phyloP scores from a whole-genome alignment of 2,797 vertebrate genomes.

The Anisognathus igniventris region DNA sequence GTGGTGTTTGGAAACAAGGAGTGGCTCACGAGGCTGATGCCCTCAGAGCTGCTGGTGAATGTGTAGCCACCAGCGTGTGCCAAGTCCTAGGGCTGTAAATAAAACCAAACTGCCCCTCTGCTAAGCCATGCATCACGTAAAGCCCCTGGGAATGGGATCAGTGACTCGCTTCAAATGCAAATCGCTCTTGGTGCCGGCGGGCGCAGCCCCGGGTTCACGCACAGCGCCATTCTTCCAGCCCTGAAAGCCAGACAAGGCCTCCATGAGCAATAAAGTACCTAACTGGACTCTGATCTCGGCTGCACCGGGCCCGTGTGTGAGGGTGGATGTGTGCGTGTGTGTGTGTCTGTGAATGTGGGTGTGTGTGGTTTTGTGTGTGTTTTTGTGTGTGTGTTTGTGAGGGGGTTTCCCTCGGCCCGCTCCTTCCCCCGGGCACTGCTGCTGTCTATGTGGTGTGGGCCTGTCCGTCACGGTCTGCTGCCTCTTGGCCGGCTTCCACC shows the following conservation, averaged over 20 bases:
- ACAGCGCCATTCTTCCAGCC: not conserved
- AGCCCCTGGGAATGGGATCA: slow-evolving; percentile 27
- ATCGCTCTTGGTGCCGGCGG: not conserved
- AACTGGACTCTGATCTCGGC: not conserved
- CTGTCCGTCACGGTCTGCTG: slow-evolving; percentile 28
- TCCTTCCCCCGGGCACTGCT: not conserved
- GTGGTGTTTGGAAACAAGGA: not conserved
- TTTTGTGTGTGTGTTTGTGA: not conserved
- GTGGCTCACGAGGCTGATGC: rapidly evolving
- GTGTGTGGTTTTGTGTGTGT: rapidly evolving
- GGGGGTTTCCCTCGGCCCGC: not conserved
- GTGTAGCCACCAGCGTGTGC: rapidly evolving
- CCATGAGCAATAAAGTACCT: slow-evolving; percentile 41
- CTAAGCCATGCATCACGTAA: not conserved
- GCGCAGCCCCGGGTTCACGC: not conserved
- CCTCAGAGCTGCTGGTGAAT: not conserved
- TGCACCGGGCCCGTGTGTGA: not conserved
- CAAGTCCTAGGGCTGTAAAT: not conserved
- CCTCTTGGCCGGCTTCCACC: slow-evolving; percentile 66
- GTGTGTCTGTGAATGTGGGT: not conserved
- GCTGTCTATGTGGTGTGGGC: not conserved
- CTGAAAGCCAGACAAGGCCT: slow-evolving; percentile 28
- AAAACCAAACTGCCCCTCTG: not conserved
- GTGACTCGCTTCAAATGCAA: slow-evolving; percentile 1
- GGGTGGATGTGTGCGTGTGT: rapidly evolving